A percentile compares a stretch with the other conserved stretches of the same genome.
phyloP scores from a whole-genome alignment of 1,140 invertebrate species.

The Drosophila ambigua region DNA sequence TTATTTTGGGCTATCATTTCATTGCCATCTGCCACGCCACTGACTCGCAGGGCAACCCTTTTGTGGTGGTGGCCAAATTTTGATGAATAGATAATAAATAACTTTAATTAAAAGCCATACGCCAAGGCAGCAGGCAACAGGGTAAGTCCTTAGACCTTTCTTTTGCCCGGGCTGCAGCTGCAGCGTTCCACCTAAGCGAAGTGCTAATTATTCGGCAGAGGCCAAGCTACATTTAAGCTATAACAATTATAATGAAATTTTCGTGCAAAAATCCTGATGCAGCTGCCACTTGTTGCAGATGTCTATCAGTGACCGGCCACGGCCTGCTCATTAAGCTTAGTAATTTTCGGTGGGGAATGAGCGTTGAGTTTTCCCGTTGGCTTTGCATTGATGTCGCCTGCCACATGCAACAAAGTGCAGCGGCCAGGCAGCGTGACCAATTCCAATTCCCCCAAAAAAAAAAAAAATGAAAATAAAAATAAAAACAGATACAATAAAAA shows the following conservation, averaged over 20 bases:
- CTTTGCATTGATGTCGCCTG: slow-evolving; percentile 63
- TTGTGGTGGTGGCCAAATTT: background rate
- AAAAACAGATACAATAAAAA: slow-evolving; percentile 19
- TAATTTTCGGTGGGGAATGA: slow-evolving; percentile 60
- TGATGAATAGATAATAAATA: slow-evolving; percentile 73
- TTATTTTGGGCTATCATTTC: background rate
- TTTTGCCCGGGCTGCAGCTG: slow-evolving; percentile 49
- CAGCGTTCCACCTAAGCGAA: background rate
- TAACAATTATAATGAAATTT: slow-evolving; percentile 76
- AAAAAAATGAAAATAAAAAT: background rate
- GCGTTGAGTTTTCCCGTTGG: slow-evolving; percentile 33
- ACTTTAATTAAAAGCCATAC: slow-evolving; percentile 58
- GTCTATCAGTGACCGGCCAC: slow-evolving; percentile 46
- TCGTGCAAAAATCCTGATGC: slow-evolving; percentile 62
- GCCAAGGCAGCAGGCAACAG: background rate
- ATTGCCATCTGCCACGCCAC: slow-evolving; percentile 26
- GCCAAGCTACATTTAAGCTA: slow-evolving; percentile 26
- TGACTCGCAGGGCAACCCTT: slow-evolving; percentile 33
- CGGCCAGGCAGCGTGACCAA: slow-evolving; percentile 62
- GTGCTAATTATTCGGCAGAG: slow-evolving; percentile 38
- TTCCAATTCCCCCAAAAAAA: slow-evolving; percentile 30
- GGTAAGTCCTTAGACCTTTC: slow-evolving; percentile 56
- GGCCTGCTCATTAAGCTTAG: slow-evolving; percentile 67
- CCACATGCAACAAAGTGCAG: slow-evolving; percentile 65
- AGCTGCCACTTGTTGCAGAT: slow-evolving; percentile 63